Evolutionary conservation across 92 coral and sea anemone genomes (phyloP).

Genomic region (Bergia sp.): DNA sequence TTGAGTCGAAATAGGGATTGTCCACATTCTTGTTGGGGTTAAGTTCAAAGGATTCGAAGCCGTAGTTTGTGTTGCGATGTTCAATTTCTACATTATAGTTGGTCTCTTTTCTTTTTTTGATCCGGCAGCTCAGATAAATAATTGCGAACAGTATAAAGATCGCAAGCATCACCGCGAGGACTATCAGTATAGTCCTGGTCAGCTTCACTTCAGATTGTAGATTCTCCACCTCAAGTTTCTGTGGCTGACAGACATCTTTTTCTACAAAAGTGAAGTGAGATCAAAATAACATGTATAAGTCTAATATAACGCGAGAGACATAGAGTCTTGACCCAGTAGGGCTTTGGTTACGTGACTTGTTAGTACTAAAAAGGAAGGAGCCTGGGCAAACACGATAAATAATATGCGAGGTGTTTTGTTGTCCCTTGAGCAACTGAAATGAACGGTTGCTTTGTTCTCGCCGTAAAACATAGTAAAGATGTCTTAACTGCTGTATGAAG

Average conservation of each 20-base stretch:
- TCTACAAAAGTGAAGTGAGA: background rate
- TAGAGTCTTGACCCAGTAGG: background rate
- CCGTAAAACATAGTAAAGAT: too few relatives aligned
- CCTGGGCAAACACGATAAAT: too few relatives aligned
- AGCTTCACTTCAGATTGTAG: slow-evolving; percentile 32
- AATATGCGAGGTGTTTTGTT: too few relatives aligned
- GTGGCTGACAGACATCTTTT: slow-evolving; percentile 21
- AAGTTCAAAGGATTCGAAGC: slow-evolving; percentile 22
- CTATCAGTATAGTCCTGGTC: slow-evolving; percentile 22
- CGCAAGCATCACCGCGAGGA: background rate
- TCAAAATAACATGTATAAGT: background rate
- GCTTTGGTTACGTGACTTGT: too few relatives aligned
- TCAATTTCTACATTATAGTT: background rate
- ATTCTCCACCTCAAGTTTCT: background rate
- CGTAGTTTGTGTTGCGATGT: background rate
- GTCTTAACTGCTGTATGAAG: too few relatives aligned
- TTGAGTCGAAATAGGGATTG: background rate
- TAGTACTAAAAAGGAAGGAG: too few relatives aligned
- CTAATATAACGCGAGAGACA: background rate
- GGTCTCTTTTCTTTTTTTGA: background rate
- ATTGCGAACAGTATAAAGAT: background rate
- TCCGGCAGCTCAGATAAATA: background rate
- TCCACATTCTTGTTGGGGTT: slow-evolving; percentile 8
- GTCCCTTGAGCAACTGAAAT: too few relatives aligned
- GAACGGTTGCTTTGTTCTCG: too few relatives aligned